Base-by-base conservation (phyloP, 2,797 vertebrate genomes). In the Hydrolagus colliei region DNA sequence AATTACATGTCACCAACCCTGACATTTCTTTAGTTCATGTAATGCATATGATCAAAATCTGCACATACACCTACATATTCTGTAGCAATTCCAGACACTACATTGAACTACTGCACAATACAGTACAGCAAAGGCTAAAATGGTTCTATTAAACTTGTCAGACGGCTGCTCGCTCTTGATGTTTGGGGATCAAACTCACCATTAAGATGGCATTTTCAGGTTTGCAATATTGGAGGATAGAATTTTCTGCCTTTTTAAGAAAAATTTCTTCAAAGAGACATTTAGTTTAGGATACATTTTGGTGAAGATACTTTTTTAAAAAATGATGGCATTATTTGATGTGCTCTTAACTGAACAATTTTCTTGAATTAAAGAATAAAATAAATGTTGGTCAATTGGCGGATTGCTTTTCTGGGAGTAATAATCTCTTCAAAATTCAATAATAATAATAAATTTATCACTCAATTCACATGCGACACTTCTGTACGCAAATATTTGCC, bases 71-170 rank as follows among this genome's bases (percentile, higher is more conserved):
- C 73, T 41, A 41, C 73, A 74, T 35, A 74, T 74, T 74, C 73
- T 74, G 32, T 35, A 74, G 27, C 27, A 74, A 74, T 74, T 74
- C 73, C 73, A 74, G 32, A 2, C 32, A 41, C 73, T 41, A 74
- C 32, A 6, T 74, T 41, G 32, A 74, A 74, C 32, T 41, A 74
- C 32, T 74, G 73, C 41, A 35, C 14, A 74, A 74, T 74, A 2
- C 73, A 41, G 32, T 74, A 32, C 73, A 74, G 41, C 73, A 74
- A 74, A 74, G 41, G 73, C 73, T 74, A 74, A 65, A 63, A 79
- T 63, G 4, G 61, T 79, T 79, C 41, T 20, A 79, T 27, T 80
- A 80, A 65, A 32, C 62, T 32, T 65, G 77, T 27, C 62, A 80
- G 61, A 65, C 32, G 62, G 11, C n/a, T 32, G 18, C 32, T 32